Evolutionary conservation across 2,888 invertebrate genomes (phyloP), one percentile per base, ranked within the genome.

Genomic region (Parelbella ahira): DNA sequence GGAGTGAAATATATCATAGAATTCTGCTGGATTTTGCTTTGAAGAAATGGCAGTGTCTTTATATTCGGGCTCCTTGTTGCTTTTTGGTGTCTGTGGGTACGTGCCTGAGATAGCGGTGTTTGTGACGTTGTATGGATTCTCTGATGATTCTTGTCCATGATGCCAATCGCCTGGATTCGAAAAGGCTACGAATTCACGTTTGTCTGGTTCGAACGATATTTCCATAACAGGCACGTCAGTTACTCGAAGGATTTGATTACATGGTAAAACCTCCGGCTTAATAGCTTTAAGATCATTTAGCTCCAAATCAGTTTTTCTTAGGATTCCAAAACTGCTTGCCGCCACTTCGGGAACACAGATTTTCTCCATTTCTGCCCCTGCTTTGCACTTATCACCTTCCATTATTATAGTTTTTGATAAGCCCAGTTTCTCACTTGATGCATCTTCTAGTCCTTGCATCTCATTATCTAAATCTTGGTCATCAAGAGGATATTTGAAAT

Each of bases 11-110:
- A 45, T 19, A 6, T 43, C 42, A 29, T 44, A 50, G 25, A 44
- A 53, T 41, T 53, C 52, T 4, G 32, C 41, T n/a, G 52, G 56
- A 10, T 49, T 41, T 41, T 56, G 54, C 6, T 46, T 42, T 2
- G 54, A 45, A 1, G 54, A 53, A 41, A 55, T 51, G 0, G 54
- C 49, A n/a, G 51, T 47, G 5, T 25, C 7, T 42, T 37, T 10
- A 6, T 25, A 1, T 37, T 29, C 29, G 21, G 8, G 15, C 6
- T 30, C 15, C 7, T n/a, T 3, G 21, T n/a, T 3, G 4, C 4
- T 5, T n/a, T n/a, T n/a, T 9, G 8, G 23, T 9, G 4, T 19
- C 13, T 23, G 23, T 9, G 38, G 34, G 9, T 18, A 34, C 2
- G 47, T 44, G 7, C 39, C 32, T 15, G 54, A 52, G 24, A 47